Percentiles rank a stretch among this genome's conserved stretches.
Conservation (phyloP, 2,888 invertebrate genomes). For the Eupithecia insigniata region DNA sequence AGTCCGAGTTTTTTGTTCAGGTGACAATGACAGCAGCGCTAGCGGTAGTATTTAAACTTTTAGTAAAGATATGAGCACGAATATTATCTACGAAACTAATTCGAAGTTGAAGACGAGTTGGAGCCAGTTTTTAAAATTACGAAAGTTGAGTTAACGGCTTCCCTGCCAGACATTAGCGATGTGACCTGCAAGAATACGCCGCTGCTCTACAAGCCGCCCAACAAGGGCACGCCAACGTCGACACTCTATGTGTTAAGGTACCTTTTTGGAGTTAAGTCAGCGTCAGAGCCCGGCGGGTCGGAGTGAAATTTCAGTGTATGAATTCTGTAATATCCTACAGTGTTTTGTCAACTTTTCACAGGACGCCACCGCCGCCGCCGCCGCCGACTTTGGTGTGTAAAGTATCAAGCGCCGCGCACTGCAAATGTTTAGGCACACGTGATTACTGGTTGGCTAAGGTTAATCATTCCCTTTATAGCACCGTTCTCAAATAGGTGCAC, state of each 20-base stretch:
- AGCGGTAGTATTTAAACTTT: not conserved
- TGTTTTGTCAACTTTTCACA: not conserved
- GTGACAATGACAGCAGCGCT: not conserved
- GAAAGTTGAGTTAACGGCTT: not conserved
- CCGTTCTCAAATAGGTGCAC: conserved; percentile 42
- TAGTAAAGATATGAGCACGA: not conserved
- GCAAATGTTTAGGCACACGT: conserved; percentile 64
- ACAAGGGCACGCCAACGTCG: not conserved
- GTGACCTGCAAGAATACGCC: not conserved
- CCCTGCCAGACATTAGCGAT: not conserved
- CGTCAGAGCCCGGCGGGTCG: not conserved
- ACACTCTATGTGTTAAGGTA: not conserved
- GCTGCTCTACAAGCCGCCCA: not conserved
- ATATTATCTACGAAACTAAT: conserved; percentile 5
- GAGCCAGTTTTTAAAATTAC: not conserved
- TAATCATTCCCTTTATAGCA: conserved; percentile 76
- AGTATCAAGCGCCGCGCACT: conserved; percentile 20
- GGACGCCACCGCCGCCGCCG: too few species aligned
- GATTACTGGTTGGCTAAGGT: conserved; percentile 71
- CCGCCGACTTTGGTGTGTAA: not conserved
- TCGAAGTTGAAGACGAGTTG: conserved; percentile 4
- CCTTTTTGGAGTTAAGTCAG: not conserved
- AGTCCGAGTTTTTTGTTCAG: not conserved
- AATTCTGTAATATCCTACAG: not conserved
- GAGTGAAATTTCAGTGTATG: not conserved